These are phyloP conservation scores for Zaprionus bogoriensis DNA, from an alignment of 2,888 invertebrate species.

Conservation along the genomic window DNA sequence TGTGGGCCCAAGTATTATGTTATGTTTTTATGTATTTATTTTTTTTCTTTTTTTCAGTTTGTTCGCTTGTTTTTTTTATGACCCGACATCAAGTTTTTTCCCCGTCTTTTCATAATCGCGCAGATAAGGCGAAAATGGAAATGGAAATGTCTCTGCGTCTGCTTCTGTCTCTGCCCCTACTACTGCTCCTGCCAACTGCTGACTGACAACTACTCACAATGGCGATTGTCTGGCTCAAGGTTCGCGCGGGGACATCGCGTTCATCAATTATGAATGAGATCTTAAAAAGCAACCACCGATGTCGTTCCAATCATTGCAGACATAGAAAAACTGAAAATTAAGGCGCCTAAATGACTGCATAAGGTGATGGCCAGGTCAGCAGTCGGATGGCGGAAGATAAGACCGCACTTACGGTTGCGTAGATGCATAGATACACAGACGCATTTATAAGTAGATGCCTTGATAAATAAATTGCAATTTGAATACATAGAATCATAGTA, in stretches of 20 bases:
- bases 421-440: conserved; percentile 2
- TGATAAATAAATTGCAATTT: too few relatives aligned
- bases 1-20: conserved; percentile 52
- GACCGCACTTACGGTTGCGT: too few relatives aligned
- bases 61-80: conserved; percentile 33
- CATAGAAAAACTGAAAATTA: conserved; percentile 39
- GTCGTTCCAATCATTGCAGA: conserved; percentile 26
- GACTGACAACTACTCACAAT: neutral
- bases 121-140: conserved; percentile 34
- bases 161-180: too few relatives aligned
- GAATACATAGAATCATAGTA: too few relatives aligned
- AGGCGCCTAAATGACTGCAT: conserved; percentile 62
- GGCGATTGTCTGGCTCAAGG: conserved; percentile 33
- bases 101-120: conserved; percentile 42
- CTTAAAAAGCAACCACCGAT: conserved; percentile 28
- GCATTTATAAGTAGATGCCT: too few relatives aligned
- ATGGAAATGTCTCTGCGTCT: neutral
- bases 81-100: conserved; percentile 26
- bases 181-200: too few relatives aligned
- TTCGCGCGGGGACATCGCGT: conserved; percentile 40
- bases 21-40: conserved; percentile 21
- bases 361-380: conserved; percentile 48
- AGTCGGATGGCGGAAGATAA: conserved; percentile 7
- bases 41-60: conserved; percentile 30
- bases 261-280: conserved; percentile 73